Evolutionary conservation across 2,113 vertebrate genomes (phyloP), one percentile per base, ranked within the genome.

Genomic region (Hemicordylus capensis): DNA sequence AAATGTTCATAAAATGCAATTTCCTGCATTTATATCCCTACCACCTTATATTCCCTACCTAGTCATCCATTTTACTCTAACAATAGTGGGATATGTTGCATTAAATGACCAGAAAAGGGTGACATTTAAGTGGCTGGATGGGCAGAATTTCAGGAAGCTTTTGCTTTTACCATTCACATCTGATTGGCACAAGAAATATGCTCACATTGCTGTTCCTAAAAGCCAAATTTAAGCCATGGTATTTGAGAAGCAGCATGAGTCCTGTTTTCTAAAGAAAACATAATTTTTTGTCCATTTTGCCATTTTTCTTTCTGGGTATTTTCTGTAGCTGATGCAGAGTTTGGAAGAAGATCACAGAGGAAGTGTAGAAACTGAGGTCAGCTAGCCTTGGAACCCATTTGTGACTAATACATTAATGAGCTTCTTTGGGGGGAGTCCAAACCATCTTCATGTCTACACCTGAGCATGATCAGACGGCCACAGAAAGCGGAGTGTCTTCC

Each of bases 331-430:
- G 84, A 90, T 93, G 92, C 83, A 90, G 89, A 90, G 89, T 81
- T 91, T 95, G 94, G 94, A 94, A 93, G 90, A 76, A 87, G 94
- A 94, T 94, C 93, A 95, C 87, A 95, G 86, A 89, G 61, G 76
- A 88, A 90, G 83, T n/a, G 67, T 88, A 92, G 85, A 85, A 88
- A 92, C 72, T 90, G 90, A 95, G 93, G 92, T 93, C 91, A 92
- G 88, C 48, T 89, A 93, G 91, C 93, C 94, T 91, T 89, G 85
- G 87, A 91, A 89, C 74, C 54, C 82, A 84, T 85, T 94, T 89
- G 89, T 95, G 94, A 94, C 90, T 95, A 93, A 95, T 82, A n/a
- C 84, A 22, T 78, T 91, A 91, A 91, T 88, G 85, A 94, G 87
- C 82, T 88, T 86, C 89, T 89, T 84, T 95, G 92, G 86, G 90